Percentiles rank a stretch among this genome's conserved stretches.
phyloP scores from a whole-genome alignment of 2,888 invertebrate species.

The Apoderus coryli region DNA sequence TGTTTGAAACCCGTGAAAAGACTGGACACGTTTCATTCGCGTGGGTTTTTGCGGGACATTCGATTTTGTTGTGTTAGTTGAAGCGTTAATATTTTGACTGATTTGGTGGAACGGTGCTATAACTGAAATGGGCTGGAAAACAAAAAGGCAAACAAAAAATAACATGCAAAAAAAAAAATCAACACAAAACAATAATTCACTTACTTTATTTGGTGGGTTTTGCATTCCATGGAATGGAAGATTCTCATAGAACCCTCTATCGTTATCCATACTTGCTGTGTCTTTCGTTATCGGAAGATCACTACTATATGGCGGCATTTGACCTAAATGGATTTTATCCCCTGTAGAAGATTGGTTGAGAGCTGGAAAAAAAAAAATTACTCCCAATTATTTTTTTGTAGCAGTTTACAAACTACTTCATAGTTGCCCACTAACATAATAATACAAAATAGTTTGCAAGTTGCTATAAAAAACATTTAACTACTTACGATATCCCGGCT shows the following conservation, averaged over 20 bases:
- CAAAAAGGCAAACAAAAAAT: conserved; percentile 27
- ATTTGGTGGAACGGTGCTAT: conserved; percentile 39
- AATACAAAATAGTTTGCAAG: neutral
- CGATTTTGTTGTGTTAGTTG: conserved; percentile 16
- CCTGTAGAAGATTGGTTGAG: conserved; percentile 37
- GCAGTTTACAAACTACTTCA: neutral
- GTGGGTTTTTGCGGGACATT: conserved; percentile 11
- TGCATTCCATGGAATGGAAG: conserved; percentile 90
- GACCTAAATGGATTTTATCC: too few species aligned
- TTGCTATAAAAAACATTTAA: neutral
- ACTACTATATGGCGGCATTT: too few species aligned
- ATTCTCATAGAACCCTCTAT: conserved; percentile 84
- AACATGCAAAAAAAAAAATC: conserved; percentile 21
- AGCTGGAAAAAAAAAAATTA: conserved; percentile 26
- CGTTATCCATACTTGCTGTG: too few species aligned
- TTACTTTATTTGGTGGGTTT: conserved; percentile 87
- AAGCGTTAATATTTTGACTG: conserved; percentile 18
- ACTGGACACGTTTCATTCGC: conserved; percentile 27
- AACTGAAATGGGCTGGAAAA: conserved; percentile 42
- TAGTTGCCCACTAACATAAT: neutral
- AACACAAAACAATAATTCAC: conserved; percentile 13
- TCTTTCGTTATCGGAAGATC: too few species aligned
- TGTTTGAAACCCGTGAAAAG: conserved; percentile 30
- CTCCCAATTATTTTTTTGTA: neutral
- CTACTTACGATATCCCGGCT: conserved; percentile 50